phyloP scores from a whole-genome alignment of 2,113 vertebrate species.

The Rissa tridactyla region DNA sequence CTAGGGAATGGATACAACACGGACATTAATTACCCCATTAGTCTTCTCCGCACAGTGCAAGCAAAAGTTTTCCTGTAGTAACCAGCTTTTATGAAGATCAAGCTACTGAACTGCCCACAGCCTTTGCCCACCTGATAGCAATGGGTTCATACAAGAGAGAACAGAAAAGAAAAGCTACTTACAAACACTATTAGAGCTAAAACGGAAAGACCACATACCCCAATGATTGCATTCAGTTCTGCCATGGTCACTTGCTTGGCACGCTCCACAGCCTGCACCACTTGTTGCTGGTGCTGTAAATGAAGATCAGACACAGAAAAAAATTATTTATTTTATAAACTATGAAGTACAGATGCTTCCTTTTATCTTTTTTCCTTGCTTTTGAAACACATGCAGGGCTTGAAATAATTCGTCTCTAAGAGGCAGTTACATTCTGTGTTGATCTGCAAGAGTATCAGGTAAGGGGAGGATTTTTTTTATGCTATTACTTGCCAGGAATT shows the following conservation, averaged over 20 bases:
- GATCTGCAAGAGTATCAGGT: not conserved
- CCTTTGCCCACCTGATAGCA: slow-evolving; percentile 10
- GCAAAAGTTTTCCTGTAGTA: slow-evolving; percentile 1
- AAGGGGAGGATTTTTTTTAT: not conserved
- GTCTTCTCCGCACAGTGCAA: not conserved
- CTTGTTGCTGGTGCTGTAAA: slow-evolving; percentile 95
- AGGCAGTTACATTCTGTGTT: not conserved
- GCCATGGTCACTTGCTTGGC: slow-evolving; percentile 99
- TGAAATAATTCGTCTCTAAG: slow-evolving; percentile 19
- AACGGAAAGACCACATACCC: slow-evolving; percentile 95
- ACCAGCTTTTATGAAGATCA: not conserved
- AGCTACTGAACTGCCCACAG: not conserved
- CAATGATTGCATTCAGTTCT: slow-evolving; percentile 98
- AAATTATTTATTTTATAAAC: slow-evolving; percentile 75
- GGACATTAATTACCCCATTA: not conserved
- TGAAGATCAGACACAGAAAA: slow-evolving; percentile 79
- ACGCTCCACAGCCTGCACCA: slow-evolving; percentile 96
- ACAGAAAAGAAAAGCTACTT: slow-evolving; percentile 62
- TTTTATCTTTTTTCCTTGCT: not conserved
- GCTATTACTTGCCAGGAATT: not conserved
- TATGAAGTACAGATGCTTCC: slow-evolving; percentile 56
- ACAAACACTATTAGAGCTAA: slow-evolving; percentile 84
- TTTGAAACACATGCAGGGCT: slow-evolving; percentile 50
- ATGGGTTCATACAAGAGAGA: not conserved
- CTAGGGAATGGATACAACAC: not conserved